These are phyloP conservation scores for Zootoca vivipara DNA, from an alignment of 2,113 vertebrate species.

Conservation along the genomic window DNA sequence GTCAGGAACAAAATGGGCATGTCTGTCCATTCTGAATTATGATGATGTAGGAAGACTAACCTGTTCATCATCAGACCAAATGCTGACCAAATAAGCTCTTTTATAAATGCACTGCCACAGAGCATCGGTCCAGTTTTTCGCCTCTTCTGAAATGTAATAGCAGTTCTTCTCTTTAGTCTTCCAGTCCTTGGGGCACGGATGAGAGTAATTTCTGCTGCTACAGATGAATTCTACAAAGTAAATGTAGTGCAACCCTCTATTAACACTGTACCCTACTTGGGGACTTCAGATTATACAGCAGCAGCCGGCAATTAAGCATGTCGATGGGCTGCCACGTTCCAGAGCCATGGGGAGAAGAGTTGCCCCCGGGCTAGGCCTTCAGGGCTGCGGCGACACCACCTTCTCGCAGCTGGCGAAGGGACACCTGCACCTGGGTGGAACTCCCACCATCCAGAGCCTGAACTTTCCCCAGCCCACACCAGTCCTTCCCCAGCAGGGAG, in stretches of 20 bases:
- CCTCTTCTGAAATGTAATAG: slow-evolving; percentile 5
- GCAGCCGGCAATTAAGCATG: background rate
- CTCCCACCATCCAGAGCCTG: no score
- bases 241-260: background rate
- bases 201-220: fast-evolving
- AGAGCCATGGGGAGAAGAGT: no score
- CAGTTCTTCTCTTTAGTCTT: background rate
- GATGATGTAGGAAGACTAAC: background rate
- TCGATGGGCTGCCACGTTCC: no score
- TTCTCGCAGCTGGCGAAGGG: no score
- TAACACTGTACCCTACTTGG: background rate
- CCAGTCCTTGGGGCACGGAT: background rate
- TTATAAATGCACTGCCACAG: background rate
- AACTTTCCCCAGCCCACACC: no score
- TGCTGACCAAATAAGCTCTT: background rate
- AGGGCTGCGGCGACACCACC: no score
- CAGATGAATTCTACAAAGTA: slow-evolving; percentile 4
- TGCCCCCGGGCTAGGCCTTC: no score
- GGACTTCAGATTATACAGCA: background rate
- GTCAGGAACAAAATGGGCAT: no score
- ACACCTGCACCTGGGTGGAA: no score
- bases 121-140: background rate
- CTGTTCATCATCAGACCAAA: slow-evolving; percentile 16
- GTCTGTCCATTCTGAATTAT: background rate
- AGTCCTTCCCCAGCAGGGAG: no score